Evolutionary conservation across 2,113 vertebrate genomes (phyloP).

Genomic region (Nibea coibor): DNA sequence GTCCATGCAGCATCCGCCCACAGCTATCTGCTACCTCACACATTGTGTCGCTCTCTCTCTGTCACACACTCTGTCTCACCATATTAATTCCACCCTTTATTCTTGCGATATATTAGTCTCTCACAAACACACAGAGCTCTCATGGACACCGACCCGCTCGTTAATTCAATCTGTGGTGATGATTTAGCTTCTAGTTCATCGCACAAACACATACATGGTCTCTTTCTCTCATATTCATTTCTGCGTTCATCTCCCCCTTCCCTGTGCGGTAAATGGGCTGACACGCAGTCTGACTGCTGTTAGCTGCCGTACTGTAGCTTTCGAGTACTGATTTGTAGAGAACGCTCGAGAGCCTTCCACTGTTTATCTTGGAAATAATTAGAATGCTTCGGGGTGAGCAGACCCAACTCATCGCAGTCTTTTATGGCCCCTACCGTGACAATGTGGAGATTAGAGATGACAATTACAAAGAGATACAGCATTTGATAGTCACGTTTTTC

Average conservation of each 20-base stretch:
- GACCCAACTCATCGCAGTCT: slow-evolving; percentile 38
- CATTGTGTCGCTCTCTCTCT: slow-evolving; percentile 13
- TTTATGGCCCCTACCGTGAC: slow-evolving; percentile 52
- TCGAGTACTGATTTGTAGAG: slow-evolving; percentile 25
- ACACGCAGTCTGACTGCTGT: slow-evolving; percentile 10
- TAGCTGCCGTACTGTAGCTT: slow-evolving; percentile 14
- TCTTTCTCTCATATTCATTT: slow-evolving; percentile 13
- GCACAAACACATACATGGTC: slow-evolving; percentile 6
- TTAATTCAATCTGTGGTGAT: slow-evolving; percentile 51
- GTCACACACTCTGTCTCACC: slow-evolving; percentile 8
- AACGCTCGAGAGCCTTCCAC: slow-evolving; percentile 23
- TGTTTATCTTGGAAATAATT: slow-evolving; percentile 68
- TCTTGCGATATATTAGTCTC: slow-evolving; percentile 37
- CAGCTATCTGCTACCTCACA: slow-evolving; percentile 62
- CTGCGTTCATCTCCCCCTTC: slow-evolving; percentile 3
- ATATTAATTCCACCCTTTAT: slow-evolving; percentile 57
- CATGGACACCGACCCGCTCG: slow-evolving; percentile 29
- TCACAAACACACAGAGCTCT: slow-evolving; percentile 40
- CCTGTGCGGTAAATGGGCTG: slow-evolving; percentile 28
- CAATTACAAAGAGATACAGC: slow-evolving; percentile 52
- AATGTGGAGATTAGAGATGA: slow-evolving; percentile 49
- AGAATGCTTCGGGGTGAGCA: slow-evolving; percentile 51
- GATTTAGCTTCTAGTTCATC: slow-evolving; percentile 36
- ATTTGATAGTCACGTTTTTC: slow-evolving; percentile 26
- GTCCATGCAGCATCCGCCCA: slow-evolving; percentile 33